Conservation (phyloP, 1,140 invertebrate species). For the Drosophila ficusphila region DNA sequence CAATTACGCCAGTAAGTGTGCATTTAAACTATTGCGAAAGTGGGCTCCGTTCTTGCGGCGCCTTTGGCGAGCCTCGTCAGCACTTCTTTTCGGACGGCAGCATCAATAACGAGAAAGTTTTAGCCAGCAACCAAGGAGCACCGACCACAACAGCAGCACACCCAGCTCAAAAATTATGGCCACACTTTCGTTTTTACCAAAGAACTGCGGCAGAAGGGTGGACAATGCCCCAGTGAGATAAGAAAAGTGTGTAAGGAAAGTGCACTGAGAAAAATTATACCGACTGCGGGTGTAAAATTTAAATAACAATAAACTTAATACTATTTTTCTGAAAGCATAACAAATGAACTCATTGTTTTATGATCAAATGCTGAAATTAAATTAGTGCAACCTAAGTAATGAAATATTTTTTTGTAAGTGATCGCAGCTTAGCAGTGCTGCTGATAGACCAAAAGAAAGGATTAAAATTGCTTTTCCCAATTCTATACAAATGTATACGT, state of each 20-base stretch:
- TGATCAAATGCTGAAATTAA: too few relatives aligned
- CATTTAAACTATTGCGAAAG: constrained; percentile 57
- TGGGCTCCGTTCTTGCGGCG: constrained; percentile 8
- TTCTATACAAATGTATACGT: too few relatives aligned
- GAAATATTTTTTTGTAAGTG: too few relatives aligned
- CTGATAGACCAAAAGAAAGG: too few relatives aligned
- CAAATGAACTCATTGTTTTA: too few relatives aligned
- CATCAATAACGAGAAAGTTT: constrained; percentile 53
- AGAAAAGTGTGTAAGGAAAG: constrained; percentile 28
- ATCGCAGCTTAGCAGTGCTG: too few relatives aligned
- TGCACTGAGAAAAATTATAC: neutral
- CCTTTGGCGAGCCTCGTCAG: constrained; percentile 38
- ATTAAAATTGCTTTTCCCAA: too few relatives aligned
- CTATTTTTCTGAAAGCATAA: too few relatives aligned
- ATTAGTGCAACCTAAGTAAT: too few relatives aligned
- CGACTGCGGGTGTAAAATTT: neutral
- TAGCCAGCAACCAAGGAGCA: constrained; percentile 19
- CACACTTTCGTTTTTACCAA: constrained; percentile 69
- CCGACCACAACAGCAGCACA: constrained; percentile 36
- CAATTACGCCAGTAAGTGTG: constrained; percentile 46
- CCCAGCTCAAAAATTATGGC: constrained; percentile 63
- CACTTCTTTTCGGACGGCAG: constrained; percentile 20
- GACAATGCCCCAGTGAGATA: constrained; percentile 40
- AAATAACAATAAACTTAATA: neutral
- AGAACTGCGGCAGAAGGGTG: neutral